Evolutionary conservation across 2,797 vertebrate genomes (phyloP).

Genomic region (Gymnocypris eckloni): DNA sequence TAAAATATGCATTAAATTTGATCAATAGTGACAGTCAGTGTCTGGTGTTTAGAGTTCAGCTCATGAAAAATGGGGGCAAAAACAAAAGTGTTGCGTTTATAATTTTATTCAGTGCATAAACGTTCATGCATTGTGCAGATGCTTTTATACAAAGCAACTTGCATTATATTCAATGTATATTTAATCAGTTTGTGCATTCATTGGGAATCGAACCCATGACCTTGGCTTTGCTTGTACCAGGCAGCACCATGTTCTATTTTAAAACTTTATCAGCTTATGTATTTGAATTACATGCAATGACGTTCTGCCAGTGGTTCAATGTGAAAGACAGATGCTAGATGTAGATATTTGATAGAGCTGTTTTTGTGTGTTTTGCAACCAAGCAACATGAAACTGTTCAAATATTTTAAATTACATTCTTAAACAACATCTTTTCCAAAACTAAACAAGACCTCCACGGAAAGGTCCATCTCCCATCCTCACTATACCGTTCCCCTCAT

Average conservation of each 20-base stretch:
- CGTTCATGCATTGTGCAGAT: neutral
- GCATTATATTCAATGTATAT: neutral
- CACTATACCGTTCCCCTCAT: neutral
- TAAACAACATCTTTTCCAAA: conserved; percentile 7
- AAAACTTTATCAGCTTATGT: neutral
- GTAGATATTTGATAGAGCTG: neutral
- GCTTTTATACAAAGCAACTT: neutral
- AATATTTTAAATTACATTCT: neutral
- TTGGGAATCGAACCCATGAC: neutral
- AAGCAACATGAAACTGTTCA: neutral
- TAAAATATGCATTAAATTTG: too few species aligned
- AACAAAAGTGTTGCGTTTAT: too few species aligned
- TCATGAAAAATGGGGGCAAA: too few species aligned
- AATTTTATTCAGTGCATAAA: neutral
- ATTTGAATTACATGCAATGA: neutral
- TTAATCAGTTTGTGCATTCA: neutral
- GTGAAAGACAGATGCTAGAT: neutral
- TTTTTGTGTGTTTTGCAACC: neutral
- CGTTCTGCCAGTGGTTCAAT: neutral
- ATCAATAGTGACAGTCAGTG: too few species aligned
- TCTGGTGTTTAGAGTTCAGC: too few species aligned
- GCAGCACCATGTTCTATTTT: neutral
- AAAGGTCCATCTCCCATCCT: neutral
- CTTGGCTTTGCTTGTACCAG: neutral
- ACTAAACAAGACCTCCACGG: neutral